Conservation (phyloP, 2,113 vertebrate genomes). For the Rana temporaria region DNA sequence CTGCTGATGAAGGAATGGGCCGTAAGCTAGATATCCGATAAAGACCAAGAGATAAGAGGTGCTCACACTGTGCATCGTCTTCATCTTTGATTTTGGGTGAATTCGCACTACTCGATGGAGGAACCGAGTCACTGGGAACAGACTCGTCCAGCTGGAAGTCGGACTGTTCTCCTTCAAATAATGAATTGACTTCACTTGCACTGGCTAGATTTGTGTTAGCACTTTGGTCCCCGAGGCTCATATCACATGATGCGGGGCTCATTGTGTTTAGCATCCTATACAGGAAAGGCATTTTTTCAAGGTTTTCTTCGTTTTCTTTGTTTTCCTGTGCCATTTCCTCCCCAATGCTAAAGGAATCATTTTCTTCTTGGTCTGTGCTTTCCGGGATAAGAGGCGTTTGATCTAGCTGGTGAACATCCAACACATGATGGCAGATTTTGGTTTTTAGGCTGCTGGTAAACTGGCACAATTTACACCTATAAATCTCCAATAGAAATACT, state of each 20-base stretch:
- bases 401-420: constrained; percentile 52
- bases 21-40: constrained; percentile 64
- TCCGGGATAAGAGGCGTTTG: background rate
- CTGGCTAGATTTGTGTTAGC: constrained; percentile 61
- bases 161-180: constrained; percentile 67
- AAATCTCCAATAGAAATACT: constrained; percentile 70
- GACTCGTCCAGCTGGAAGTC: constrained; percentile 65
- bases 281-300: constrained; percentile 64
- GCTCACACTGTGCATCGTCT: constrained; percentile 68
- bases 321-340: constrained; percentile 61
- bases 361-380: constrained; percentile 51
- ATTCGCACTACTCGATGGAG: constrained; percentile 54
- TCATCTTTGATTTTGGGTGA: constrained; percentile 63
- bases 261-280: constrained; percentile 70
- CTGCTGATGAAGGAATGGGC: background rate
- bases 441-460: constrained; percentile 68
- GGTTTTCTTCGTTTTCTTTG: constrained; percentile 66
- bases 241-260: constrained; percentile 65
- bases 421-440: constrained; percentile 64
- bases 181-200: constrained; percentile 70
- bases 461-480: constrained; percentile 68
- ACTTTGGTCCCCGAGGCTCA: constrained; percentile 56
- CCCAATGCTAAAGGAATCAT: constrained; percentile 48
- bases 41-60: constrained; percentile 71
- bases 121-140: constrained; percentile 37